Base-by-base conservation (phyloP, 2,888 invertebrate species). In the Tetranychus truncatus region DNA sequence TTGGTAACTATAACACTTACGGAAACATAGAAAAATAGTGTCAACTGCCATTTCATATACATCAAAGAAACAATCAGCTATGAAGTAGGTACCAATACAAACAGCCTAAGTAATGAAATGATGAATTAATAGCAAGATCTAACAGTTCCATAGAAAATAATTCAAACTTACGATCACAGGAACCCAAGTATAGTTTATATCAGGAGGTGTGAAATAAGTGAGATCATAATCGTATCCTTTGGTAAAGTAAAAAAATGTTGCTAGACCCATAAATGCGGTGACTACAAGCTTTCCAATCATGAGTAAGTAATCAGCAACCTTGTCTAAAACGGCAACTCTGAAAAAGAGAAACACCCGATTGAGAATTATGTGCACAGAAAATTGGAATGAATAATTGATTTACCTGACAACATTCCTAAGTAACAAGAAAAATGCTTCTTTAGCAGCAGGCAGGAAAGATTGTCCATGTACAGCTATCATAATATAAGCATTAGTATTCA, bases 31-130 rank as follows among this genome's bases (percentile, higher is more conserved):
- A 85, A 96, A 96, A 74, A 96, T 84, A 0, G 96, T 97, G 81
- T 96, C 95, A 1, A 97, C 94, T 0, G 95, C 96, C 90, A 95
- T 94, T n/a, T 90, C 88, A 83, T 95, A 96, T 0, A 96, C 95
- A 78, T 89, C 89, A 84, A 97, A 96, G 86, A 96, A 96, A 78
- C 91, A 86, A 65, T 89, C 88, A 34, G 92, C 88, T 76, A 97
- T 90, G 78, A 95, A 87, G 84, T 90, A 97, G 0, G 94, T 88
- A 73, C 89, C 91, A 72, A 73, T 45, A n/a, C 65, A 73, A 65
- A 73, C 45, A 9, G 65, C 73, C 73, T 73, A 44, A 95, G 82
- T 45, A 3, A 76, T 55, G 46, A 66, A n/a, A 1, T 11, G 44
- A 45, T 45, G 66, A 18, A 77, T 7, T 34, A 5, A 34, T 34